Evolutionary conservation across 2,888 invertebrate genomes (phyloP), one percentile per base, ranked within the genome.

Genomic region (Scotopteryx bipunctaria): DNA sequence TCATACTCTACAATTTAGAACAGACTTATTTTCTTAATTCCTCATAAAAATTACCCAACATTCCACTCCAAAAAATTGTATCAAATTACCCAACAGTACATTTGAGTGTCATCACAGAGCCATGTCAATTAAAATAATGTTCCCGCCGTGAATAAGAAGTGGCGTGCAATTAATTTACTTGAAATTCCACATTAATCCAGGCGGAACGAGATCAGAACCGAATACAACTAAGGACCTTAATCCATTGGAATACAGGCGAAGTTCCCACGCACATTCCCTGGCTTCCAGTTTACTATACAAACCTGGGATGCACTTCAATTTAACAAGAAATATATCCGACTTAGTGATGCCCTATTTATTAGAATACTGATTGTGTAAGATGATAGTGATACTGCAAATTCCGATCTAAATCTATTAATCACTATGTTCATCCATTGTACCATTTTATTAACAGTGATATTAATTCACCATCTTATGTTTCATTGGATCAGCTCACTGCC

Each of bases 141-240:
- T 64, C 66, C 60, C 57, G 48, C 63, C 51, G 63, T 68, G 64
- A 65, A 66, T 67, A 70, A 68, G 68, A 67, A 71, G 66, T 65
- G 61, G 60, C 64, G 63, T 57, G 65, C 73, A 69, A 71, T 78
- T 76, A 73, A 78, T 78, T 75, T 72, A 69, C 68, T 70, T 67
- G 71, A 68, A 76, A 80, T 77, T 76, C 76, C 73, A 71, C 66
- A 70, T 75, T 78, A 76, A 77, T 78, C 73, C 68, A 46, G 64
- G 58, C 54, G 31, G 35, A 54, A 52, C 47, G 37, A 55, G 50
- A 33, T 27, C 17, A 8, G 11, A 37, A 19, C 23, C 16, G 8
- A 15, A 33, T 42, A 38, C 3, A 15, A 3, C 4, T 49, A 45
- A 15, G 19, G 19, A 35, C 52, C 23, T 50, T 54, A 45, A 1